Conservation (phyloP, 2,888 invertebrate species). For the Eupithecia exiguata region DNA sequence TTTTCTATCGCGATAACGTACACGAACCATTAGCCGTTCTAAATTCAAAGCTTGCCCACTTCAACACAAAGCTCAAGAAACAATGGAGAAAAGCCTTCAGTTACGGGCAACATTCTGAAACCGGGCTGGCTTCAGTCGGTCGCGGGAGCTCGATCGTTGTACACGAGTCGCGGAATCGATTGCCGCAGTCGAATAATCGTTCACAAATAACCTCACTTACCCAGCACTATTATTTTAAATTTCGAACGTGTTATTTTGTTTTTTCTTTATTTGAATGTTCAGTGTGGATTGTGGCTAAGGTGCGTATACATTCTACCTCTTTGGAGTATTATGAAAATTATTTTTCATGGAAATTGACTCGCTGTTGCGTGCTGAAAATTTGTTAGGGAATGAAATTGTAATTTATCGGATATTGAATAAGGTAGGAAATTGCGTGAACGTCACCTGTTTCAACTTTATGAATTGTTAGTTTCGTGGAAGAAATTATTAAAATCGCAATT, state of each 20-base stretch:
- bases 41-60: slow-evolving; percentile 25
- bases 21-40: slow-evolving; percentile 23
- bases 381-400: slow-evolving; percentile 24
- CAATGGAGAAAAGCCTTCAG: slow-evolving; percentile 48
- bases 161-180: slow-evolving; percentile 37
- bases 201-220: slow-evolving; percentile 50
- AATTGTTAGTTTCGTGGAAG: background rate
- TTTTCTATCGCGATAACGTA: slow-evolving; percentile 15
- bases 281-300: slow-evolving; percentile 38
- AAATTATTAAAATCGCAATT: background rate
- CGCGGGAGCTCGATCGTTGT: slow-evolving; percentile 61
- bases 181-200: slow-evolving; percentile 45
- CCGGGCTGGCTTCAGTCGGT: slow-evolving; percentile 64
- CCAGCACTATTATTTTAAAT: slow-evolving; percentile 37
- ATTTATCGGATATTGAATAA: slow-evolving; percentile 26
- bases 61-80: slow-evolving; percentile 21
- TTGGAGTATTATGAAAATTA: slow-evolving; percentile 38
- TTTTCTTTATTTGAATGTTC: slow-evolving; percentile 24
- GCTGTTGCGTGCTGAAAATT: slow-evolving; percentile 34
- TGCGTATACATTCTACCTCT: slow-evolving; percentile 36
- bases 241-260: slow-evolving; percentile 30
- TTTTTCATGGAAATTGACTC: slow-evolving; percentile 38
- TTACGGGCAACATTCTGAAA: slow-evolving; percentile 62
- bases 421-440: slow-evolving; percentile 10
- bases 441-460: background rate